Conservation (phyloP, 2,113 vertebrate species). For the Candoia aspera region DNA sequence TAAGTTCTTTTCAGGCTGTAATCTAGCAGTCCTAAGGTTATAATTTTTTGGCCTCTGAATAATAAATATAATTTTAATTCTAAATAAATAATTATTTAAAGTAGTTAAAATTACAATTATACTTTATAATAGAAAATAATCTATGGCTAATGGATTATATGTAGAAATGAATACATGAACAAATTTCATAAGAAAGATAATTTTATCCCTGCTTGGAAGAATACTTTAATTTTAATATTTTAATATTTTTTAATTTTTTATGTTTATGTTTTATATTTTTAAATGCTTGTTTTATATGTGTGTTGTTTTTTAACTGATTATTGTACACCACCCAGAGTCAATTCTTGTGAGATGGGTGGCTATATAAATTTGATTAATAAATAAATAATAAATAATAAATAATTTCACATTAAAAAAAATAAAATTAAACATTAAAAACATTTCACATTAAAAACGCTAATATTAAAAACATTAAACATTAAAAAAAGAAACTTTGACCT, state of each 20-base stretch:
- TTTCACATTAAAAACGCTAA: background rate
- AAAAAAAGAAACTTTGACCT: constrained; percentile 7
- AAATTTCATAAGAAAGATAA: background rate
- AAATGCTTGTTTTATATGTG: too few species aligned
- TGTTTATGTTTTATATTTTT: too few species aligned
- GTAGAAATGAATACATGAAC: background rate
- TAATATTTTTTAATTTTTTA: too few species aligned
- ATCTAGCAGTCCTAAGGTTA: background rate
- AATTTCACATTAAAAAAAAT: background rate
- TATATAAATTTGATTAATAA: too few species aligned
- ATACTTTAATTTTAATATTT: background rate
- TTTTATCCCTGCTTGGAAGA: background rate
- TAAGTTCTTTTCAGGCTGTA: background rate
- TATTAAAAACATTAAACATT: background rate
- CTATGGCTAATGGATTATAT: background rate
- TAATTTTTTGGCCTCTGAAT: background rate
- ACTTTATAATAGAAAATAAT: background rate
- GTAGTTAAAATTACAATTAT: background rate
- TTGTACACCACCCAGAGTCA: too few species aligned
- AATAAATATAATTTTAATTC: background rate
- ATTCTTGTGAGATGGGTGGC: too few species aligned
- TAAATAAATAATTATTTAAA: background rate
- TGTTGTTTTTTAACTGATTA: too few species aligned
- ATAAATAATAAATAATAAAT: too few species aligned
- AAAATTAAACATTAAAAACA: background rate